Percentiles rank a stretch among this genome's conserved stretches.
These are phyloP conservation scores for Tenthredo livida DNA, from an alignment of 2,888 invertebrate genomes.

Conservation along the genomic window DNA sequence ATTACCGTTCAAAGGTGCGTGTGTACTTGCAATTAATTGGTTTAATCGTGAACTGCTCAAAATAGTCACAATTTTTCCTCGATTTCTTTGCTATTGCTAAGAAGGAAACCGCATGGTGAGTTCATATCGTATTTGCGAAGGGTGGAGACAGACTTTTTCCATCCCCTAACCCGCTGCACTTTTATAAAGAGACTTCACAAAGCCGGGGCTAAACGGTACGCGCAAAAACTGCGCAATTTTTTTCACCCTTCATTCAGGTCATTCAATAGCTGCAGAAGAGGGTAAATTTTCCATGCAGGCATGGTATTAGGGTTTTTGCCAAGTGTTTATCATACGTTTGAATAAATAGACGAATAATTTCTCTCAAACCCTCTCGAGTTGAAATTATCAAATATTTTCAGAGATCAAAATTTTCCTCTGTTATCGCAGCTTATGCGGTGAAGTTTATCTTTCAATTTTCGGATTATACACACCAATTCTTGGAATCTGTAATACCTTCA, in stretches of 20 bases:
- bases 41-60: conserved; percentile 10
- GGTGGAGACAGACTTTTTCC: not conserved
- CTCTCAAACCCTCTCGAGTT: not conserved
- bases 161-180: not conserved
- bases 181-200: not conserved
- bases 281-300: not conserved
- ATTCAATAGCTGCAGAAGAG: not conserved
- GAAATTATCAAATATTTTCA: too few species aligned
- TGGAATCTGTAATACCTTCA: not conserved
- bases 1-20: conserved; percentile 14
- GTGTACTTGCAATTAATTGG: conserved; percentile 16
- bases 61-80: conserved; percentile 1
- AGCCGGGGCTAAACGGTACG: not conserved
- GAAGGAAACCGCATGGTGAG: not conserved
- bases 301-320: not conserved
- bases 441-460: not conserved
- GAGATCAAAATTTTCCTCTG: not conserved
- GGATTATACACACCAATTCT: not conserved
- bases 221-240: not conserved
- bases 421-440: too few species aligned
- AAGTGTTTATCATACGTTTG: not conserved
- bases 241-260: not conserved
- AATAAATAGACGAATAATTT: not conserved
- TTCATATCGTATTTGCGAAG: conserved; percentile 24
- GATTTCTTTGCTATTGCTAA: not conserved